Evolutionary conservation across 2,113 vertebrate species (phyloP).

Genomic region (Albula glossodonta): DNA sequence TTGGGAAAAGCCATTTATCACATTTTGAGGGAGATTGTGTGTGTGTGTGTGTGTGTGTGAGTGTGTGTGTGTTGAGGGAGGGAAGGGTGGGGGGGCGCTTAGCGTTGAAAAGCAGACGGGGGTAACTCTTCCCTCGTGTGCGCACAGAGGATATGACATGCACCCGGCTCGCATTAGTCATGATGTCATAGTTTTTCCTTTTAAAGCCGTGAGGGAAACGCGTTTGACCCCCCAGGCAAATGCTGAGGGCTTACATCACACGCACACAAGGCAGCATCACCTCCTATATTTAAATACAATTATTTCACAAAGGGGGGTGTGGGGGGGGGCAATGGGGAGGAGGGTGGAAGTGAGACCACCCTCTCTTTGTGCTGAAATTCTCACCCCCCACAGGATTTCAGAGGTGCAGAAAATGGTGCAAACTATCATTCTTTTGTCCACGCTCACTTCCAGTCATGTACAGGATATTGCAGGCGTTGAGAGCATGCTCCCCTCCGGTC

Average conservation of each 20-base stretch:
- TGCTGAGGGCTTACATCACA: conserved; percentile 19
- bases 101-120: not conserved
- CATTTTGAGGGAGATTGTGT: not conserved
- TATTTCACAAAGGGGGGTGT: not conserved
- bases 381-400: not conserved
- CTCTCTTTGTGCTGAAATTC: not conserved
- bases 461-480: too few species aligned
- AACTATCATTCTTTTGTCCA: too few species aligned
- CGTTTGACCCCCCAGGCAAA: not conserved
- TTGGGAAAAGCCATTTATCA: not conserved
- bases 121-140: not conserved
- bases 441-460: too few species aligned
- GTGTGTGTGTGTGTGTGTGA: too few species aligned
- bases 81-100: not conserved
- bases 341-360: not conserved
- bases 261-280: conserved; percentile 9
- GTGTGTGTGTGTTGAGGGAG: not conserved
- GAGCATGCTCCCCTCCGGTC: too few species aligned
- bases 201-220: not conserved
- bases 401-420: too few species aligned
- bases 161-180: conserved; percentile 13
- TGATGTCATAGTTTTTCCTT: conserved; percentile 22
- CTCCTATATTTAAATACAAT: conserved; percentile 24
- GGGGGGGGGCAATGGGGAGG: not conserved
- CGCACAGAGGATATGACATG: not conserved